Evolutionary conservation across 2,888 invertebrate species (phyloP), one percentile per base, ranked within the genome.

Genomic region (Glaucopsyche alexis): DNA sequence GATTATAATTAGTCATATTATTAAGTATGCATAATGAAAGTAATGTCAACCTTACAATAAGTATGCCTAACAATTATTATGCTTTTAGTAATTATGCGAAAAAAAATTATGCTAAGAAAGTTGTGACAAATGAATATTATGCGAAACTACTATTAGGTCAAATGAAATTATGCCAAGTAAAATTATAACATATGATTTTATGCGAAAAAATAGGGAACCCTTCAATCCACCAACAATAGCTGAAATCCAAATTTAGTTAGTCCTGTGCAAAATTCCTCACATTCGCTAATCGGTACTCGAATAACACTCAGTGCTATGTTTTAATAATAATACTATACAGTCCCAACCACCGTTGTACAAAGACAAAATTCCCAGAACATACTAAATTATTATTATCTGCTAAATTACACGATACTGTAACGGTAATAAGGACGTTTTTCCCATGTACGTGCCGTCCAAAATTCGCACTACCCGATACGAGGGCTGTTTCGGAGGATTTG

Each of bases 271-370:
- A 60, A 29, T 50, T 29, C 29, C 60, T 55, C 55, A 55, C 11
- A 19, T 55, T 55, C 19, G 29, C 60, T 14, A 29, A 38, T 19
- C 13, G 11, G 8, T 19, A 14, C 49, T 67, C 71, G 16, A 71
- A 71, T 42, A 71, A 52, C 71, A 52, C 40, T 55, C 55, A 71
- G 52, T 71, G 55, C 71, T 19, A 9, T 11, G 71, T 71, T 71
- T 55, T 55, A 71, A 38, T 71, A 71, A 71, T 71, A 55, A 71
- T 71, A 71, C 29, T 14, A 14, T 71, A 55, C 71, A 52, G 9
- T 52, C 42, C n/a, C 4, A 9, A 38, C 13, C 40, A 13, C 55
- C 19, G n/a, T 71, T 52, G 7, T 55, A 71, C 69, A 69, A 69
- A 69, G 69, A 7, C 14, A 29, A 47, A 69, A 69, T 47, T 19